Evolutionary conservation across 2,797 vertebrate species (phyloP).

Genomic region (Artibeus jamaicensis): DNA sequence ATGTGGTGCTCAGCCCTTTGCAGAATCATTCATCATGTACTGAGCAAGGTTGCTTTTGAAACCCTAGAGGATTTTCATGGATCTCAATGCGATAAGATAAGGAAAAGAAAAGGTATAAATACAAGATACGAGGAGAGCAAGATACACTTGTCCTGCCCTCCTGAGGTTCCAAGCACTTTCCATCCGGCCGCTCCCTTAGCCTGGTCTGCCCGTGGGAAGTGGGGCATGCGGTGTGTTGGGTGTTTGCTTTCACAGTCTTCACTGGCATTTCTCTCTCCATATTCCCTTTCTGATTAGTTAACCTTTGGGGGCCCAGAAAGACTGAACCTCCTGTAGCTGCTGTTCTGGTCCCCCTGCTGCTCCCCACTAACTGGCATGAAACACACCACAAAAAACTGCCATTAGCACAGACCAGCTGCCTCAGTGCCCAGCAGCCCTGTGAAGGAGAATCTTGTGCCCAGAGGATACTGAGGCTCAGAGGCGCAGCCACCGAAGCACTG

Average conservation of each 20-base stretch:
- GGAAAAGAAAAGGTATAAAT: background rate
- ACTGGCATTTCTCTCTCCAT: background rate
- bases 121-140: background rate
- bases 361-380: background rate
- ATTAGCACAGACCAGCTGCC: background rate
- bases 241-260: background rate
- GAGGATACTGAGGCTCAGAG: background rate
- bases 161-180: background rate
- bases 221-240: background rate
- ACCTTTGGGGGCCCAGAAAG: background rate
- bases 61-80: background rate
- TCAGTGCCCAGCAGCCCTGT: background rate
- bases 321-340: background rate
- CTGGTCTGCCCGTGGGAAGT: background rate
- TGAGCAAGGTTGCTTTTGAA: background rate
- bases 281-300: slow-evolving; percentile 16
- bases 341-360: background rate
- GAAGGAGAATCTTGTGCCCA: background rate
- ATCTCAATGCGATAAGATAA: background rate
- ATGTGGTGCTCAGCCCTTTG: background rate
- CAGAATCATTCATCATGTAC: background rate
- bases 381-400: background rate
- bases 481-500: rapidly evolving
- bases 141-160: background rate
- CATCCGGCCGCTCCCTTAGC: background rate